phyloP scores from a whole-genome alignment of 1,140 invertebrate species.

The Augochlora pura region DNA sequence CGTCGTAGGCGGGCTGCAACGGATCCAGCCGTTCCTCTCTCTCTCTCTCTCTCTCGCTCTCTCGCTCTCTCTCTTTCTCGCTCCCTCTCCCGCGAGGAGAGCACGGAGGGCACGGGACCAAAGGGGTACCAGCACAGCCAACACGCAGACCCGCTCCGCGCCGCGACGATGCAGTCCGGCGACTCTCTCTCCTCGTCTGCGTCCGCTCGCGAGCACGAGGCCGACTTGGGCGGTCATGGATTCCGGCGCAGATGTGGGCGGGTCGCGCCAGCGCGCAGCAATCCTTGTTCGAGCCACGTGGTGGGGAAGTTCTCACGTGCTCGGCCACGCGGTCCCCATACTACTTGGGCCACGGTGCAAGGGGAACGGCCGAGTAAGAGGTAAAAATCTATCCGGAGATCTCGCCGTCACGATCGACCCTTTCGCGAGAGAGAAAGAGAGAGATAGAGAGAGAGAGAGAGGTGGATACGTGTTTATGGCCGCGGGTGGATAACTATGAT shows the following conservation, averaged over 20 bases:
- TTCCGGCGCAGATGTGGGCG: constrained; percentile 70
- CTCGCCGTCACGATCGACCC: no score
- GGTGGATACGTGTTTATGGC: not conserved
- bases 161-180: constrained; percentile 67
- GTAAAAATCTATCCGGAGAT: constrained; percentile 23
- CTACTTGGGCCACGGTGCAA: constrained; percentile 7
- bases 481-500: not conserved
- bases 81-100: no score
- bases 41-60: no score
- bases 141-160: constrained; percentile 41
- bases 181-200: constrained; percentile 64
- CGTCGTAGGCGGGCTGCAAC: constrained; percentile 74
- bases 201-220: constrained; percentile 49
- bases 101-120: constrained; percentile 66
- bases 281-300: constrained; percentile 15
- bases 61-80: no score
- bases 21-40: no score
- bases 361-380: constrained; percentile 21
- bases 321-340: constrained; percentile 70
- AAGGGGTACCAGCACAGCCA: constrained; percentile 44
- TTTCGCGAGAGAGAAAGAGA: no score
- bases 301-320: constrained; percentile 74
- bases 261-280: constrained; percentile 67
- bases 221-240: constrained; percentile 63
- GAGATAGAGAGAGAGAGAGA: no score